phyloP scores from a whole-genome alignment of 2,797 vertebrate species.

The Melanotaenia boesemani region DNA sequence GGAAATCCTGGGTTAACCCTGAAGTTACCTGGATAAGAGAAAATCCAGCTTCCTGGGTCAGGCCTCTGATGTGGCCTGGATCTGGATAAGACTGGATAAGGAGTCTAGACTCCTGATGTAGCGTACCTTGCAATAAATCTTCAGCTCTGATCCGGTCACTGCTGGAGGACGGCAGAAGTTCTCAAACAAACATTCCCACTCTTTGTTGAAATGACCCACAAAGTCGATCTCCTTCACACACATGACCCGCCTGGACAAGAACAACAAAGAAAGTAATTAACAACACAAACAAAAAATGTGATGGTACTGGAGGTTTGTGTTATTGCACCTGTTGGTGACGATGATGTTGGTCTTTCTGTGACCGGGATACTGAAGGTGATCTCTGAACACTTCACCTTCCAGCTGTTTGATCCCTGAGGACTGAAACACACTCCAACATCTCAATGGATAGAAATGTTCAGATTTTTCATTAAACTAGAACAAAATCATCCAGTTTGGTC shows the following conservation, averaged over 20 bases:
- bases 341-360: conserved; percentile 86
- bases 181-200: conserved; percentile 93
- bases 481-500: too few species aligned
- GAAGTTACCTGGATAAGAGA: too few species aligned
- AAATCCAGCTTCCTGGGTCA: too few species aligned
- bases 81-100: too few species aligned
- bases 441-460: too few species aligned
- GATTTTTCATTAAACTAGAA: too few species aligned
- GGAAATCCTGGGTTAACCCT: too few species aligned
- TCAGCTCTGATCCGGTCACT: conserved; percentile 82
- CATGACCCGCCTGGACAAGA: conserved; percentile 88
- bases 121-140: conserved; percentile 87
- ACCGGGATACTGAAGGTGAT: conserved; percentile 82
- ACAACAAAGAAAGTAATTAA: background rate
- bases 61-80: too few species aligned
- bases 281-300: background rate
- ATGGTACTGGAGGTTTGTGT: background rate
- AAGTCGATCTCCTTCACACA: conserved; percentile 93
- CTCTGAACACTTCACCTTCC: conserved; percentile 87
- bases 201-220: conserved; percentile 88
- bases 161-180: conserved; percentile 81
- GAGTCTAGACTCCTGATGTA: too few species aligned
- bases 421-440: conserved; percentile 74
- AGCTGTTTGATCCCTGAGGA: conserved; percentile 88
- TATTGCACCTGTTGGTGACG: conserved; percentile 89